phyloP scores from a whole-genome alignment of 2,797 vertebrate genomes.

The Adelosebastes latens region DNA sequence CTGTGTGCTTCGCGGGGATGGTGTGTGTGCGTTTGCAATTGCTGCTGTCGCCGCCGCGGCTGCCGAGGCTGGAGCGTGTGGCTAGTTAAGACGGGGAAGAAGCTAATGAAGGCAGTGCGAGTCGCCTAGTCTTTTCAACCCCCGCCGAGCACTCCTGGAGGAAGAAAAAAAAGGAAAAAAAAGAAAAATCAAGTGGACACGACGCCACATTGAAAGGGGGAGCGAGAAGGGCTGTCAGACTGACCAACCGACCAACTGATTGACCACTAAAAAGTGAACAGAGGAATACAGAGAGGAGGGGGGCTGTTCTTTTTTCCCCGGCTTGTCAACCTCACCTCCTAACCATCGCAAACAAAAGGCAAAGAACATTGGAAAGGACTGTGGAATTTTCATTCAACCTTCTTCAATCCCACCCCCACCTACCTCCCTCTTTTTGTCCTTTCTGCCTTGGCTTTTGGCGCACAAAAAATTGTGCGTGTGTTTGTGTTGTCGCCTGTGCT shows the following conservation, averaged over 20 bases:
- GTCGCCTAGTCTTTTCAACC: slow-evolving; percentile 75
- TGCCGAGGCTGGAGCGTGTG: slow-evolving; percentile 70
- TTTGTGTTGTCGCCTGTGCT: slow-evolving; percentile 71
- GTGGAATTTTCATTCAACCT: slow-evolving; percentile 75
- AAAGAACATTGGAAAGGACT: slow-evolving; percentile 76
- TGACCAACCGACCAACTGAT: slow-evolving; percentile 69
- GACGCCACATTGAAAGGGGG: slow-evolving; percentile 44
- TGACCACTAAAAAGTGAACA: slow-evolving; percentile 81
- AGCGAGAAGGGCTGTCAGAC: slow-evolving; percentile 65
- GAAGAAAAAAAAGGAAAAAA: slow-evolving; percentile 18
- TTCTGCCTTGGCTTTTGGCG: slow-evolving; percentile 54
- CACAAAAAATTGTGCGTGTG: slow-evolving; percentile 50
- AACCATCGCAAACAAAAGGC: slow-evolving; percentile 66
- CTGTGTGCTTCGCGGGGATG: slow-evolving; percentile 71
- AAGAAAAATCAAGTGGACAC: slow-evolving; percentile 67
- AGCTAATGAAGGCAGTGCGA: slow-evolving; percentile 80
- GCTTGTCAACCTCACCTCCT: slow-evolving; percentile 41
- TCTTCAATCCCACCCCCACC: slow-evolving; percentile 44
- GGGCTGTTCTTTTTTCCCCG: slow-evolving; percentile 39
- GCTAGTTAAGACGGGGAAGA: slow-evolving; percentile 78
- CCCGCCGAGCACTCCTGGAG: slow-evolving; percentile 39
- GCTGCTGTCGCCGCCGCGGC: slow-evolving; percentile 60
- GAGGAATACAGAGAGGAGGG: slow-evolving; percentile 70
- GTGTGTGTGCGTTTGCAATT: slow-evolving; percentile 61
- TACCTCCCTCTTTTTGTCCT: slow-evolving; percentile 38